phyloP scores from a whole-genome alignment of 2,797 vertebrate genomes.

The Momotus momota region DNA sequence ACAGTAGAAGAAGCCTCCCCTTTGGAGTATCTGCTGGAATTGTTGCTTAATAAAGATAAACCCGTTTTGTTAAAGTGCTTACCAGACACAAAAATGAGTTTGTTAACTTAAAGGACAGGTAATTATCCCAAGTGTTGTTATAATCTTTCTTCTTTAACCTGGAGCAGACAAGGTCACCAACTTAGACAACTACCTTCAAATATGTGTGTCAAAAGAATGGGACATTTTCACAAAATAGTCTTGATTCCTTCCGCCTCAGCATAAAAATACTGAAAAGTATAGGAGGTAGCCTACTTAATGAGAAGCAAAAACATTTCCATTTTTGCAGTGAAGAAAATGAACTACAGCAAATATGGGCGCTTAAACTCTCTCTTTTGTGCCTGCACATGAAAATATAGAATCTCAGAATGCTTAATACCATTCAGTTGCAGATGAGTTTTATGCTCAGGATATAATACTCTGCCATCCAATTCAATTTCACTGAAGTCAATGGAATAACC shows the following conservation, averaged over 20 bases:
- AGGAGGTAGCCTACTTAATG: background rate
- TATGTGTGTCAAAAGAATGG: background rate
- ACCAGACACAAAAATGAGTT: background rate
- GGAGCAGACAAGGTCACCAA: background rate
- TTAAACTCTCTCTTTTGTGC: background rate
- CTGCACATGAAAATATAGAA: background rate
- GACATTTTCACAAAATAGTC: background rate
- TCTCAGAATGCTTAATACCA: background rate
- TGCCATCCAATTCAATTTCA: background rate
- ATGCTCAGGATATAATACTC: background rate
- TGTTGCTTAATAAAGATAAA: background rate
- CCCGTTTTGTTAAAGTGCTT: background rate
- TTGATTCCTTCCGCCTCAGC: background rate
- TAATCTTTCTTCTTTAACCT: background rate
- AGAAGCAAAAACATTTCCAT: background rate
- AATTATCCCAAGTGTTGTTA: background rate
- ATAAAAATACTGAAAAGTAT: background rate
- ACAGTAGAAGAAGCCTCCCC: background rate
- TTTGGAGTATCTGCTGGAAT: background rate
- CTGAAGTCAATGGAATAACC: background rate
- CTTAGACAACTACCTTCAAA: background rate
- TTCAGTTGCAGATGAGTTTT: background rate
- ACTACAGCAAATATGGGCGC: background rate
- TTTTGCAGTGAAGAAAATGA: background rate
- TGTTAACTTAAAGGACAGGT: background rate